Conservation (phyloP, 1,140 invertebrate genomes). For the Armadillidium nasatum region DNA sequence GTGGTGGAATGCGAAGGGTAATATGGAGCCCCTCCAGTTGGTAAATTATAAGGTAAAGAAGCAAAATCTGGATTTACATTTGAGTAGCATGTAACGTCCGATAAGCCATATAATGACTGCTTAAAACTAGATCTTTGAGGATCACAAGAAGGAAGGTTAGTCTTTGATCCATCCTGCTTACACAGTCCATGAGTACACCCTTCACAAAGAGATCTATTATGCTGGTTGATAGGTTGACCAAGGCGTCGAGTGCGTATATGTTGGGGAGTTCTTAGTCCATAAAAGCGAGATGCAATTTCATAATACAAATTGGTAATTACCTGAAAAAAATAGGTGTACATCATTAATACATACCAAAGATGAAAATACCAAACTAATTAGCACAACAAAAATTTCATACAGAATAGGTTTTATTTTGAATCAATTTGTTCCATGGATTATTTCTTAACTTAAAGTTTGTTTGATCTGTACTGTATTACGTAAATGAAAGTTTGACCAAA, state of each 20-base stretch:
- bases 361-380: no score
- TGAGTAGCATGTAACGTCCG: no score
- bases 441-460: no score
- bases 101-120: no score
- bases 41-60: background rate
- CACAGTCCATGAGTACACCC: slow-evolving; percentile 20
- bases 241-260: slow-evolving; percentile 24
- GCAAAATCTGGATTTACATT: no score
- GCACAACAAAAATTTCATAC: no score
- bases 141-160: background rate
- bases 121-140: background rate
- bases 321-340: background rate
- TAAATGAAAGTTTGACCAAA: no score
- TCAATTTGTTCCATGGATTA: no score
- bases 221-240: slow-evolving; percentile 18
- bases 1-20: background rate
- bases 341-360: no score
- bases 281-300: slow-evolving; percentile 19
- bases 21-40: background rate
- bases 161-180: background rate
- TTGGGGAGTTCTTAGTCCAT: slow-evolving; percentile 20
- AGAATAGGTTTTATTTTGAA: no score
- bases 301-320: slow-evolving; percentile 34
- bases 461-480: no score
- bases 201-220: slow-evolving; percentile 18